Conservation (phyloP, 2,888 invertebrate species). For the Heliconius sara region DNA sequence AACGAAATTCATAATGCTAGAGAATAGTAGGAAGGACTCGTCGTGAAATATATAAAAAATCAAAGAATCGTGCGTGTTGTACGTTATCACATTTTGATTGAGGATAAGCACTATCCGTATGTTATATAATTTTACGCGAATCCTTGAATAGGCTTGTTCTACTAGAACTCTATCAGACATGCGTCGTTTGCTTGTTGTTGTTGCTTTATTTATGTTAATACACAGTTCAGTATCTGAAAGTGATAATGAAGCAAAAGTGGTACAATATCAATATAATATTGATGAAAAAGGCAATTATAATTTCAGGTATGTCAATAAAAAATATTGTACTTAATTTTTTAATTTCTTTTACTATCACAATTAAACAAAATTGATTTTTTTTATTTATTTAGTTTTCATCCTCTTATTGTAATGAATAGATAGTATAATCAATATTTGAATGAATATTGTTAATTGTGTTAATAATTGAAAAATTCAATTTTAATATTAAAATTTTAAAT, state of each 20-base stretch:
- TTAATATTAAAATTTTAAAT: no score
- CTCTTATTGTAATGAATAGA: no score
- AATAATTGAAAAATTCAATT: no score
- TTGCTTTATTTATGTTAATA: neutral
- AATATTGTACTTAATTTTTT: neutral
- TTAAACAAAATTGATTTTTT: neutral
- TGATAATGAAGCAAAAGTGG: slow-evolving; percentile 45
- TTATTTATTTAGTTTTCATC: neutral
- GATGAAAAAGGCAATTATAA: slow-evolving; percentile 54
- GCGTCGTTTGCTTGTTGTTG: neutral
- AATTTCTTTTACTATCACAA: neutral
- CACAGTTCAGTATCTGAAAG: slow-evolving; percentile 10
- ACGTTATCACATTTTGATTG: neutral
- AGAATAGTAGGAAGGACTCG: neutral
- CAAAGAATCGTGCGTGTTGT: no score
- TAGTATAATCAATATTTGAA: neutral
- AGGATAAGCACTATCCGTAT: neutral
- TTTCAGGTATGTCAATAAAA: slow-evolving; percentile 51
- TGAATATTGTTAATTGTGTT: neutral
- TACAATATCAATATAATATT: slow-evolving; percentile 45
- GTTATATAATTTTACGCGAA: neutral
- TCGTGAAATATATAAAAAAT: neutral
- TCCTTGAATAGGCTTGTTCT: neutral
- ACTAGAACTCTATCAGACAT: neutral
- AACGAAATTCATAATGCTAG: neutral